Percentiles rank a stretch among this genome's conserved stretches.
Conservation (phyloP, 2,113 vertebrate species). For the Otus sunia region DNA sequence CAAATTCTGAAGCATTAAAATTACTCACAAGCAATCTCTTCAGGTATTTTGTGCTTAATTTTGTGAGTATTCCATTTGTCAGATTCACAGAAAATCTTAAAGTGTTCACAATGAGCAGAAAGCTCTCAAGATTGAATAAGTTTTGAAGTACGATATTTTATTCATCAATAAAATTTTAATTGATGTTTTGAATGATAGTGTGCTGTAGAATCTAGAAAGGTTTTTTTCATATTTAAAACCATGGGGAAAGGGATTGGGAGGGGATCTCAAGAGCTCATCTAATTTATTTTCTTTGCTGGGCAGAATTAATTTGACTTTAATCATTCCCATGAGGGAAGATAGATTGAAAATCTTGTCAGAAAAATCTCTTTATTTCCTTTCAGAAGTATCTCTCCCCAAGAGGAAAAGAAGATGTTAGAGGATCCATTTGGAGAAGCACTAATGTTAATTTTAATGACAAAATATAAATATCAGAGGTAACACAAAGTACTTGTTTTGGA, state of each 20-base stretch:
- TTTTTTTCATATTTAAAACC: neutral
- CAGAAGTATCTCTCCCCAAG: conserved; percentile 61
- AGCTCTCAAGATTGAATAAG: neutral
- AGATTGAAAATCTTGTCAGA: neutral
- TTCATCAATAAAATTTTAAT: neutral
- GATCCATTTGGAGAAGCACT: neutral
- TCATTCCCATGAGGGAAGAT: neutral
- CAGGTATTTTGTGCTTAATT: neutral
- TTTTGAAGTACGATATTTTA: neutral
- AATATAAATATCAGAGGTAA: neutral
- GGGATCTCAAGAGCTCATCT: neutral
- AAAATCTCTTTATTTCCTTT: conserved; percentile 55
- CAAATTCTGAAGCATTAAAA: neutral
- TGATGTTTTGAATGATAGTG: neutral
- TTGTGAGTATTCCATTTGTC: neutral
- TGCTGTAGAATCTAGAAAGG: neutral
- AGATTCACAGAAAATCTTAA: neutral
- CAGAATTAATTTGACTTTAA: neutral
- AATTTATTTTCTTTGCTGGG: neutral
- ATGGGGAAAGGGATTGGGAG: neutral
- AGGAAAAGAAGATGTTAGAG: conserved; percentile 61
- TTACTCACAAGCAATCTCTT: neutral
- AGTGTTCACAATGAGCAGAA: neutral
- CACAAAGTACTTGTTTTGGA: neutral
- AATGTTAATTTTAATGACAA: neutral